Evolutionary conservation across 1,140 invertebrate species (phyloP).

Genomic region (Macrobrachium nipponense): DNA sequence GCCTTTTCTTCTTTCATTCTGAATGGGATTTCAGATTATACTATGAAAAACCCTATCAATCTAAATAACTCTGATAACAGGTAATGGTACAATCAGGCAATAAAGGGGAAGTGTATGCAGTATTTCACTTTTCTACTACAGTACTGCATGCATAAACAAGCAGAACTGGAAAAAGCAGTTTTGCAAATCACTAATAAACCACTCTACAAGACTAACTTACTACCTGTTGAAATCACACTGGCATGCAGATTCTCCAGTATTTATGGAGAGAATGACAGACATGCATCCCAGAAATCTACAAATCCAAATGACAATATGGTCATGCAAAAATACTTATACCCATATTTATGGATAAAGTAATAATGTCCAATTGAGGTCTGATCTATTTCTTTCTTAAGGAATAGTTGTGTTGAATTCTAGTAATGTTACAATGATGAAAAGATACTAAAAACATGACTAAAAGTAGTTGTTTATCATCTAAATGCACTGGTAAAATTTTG

Average conservation of each 20-base stretch:
- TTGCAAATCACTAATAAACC: neutral
- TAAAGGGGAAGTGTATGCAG: no score
- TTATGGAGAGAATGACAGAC: neutral
- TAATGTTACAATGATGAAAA: no score
- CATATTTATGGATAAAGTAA: neutral
- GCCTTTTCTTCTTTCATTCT: no score
- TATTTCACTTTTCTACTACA: no score
- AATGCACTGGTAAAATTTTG: no score
- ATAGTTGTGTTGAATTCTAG: neutral
- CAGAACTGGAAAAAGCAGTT: neutral
- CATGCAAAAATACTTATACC: neutral
- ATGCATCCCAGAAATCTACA: slow-evolving; percentile 12
- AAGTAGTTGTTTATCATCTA: no score
- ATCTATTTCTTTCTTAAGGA: neutral
- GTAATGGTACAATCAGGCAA: no score
- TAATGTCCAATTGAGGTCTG: no score
- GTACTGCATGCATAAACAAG: neutral
- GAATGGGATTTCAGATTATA: no score
- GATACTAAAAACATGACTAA: no score
- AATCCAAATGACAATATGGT: neutral
- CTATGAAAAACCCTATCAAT: no score
- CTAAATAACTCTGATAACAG: no score
- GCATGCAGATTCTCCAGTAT: neutral
- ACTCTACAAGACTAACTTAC: neutral
- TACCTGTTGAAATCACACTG: neutral